Conservation (phyloP, 2,888 invertebrate genomes). For the Hirtodrosophila confusa region DNA sequence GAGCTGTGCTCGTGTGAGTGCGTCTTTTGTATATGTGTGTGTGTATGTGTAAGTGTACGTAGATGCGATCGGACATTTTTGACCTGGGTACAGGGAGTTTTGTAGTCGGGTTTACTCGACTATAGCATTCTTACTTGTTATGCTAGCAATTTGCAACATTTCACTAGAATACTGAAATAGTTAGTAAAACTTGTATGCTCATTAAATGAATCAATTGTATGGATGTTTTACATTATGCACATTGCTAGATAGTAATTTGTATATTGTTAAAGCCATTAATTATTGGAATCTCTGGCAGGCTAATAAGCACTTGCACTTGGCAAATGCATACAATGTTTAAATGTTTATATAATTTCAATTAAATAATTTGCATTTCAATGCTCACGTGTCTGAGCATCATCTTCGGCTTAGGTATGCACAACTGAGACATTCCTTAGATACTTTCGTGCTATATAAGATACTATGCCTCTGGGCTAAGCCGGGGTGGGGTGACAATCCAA, state of each 20-base stretch:
- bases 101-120: too few species aligned
- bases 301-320: slow-evolving; percentile 49
- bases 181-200: slow-evolving; percentile 1
- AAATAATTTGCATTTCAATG: slow-evolving; percentile 66
- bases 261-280: slow-evolving; percentile 55
- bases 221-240: slow-evolving; percentile 6
- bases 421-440: slow-evolving; percentile 22
- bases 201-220: slow-evolving; percentile 11
- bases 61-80: too few species aligned
- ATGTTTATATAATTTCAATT: slow-evolving; percentile 50
- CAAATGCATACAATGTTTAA: slow-evolving; percentile 18
- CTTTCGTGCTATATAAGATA: background rate
- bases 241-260: slow-evolving; percentile 14
- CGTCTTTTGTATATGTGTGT: too few species aligned
- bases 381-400: slow-evolving; percentile 49
- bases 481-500: background rate
- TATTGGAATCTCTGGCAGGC: slow-evolving; percentile 39
- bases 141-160: too few species aligned
- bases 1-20: too few species aligned
- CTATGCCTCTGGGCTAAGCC: slow-evolving; percentile 9
- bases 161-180: slow-evolving; percentile 10
- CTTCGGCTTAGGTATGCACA: slow-evolving; percentile 20
- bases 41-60: too few species aligned
- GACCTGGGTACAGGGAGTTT: too few species aligned
- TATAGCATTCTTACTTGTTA: too few species aligned